Evolutionary conservation across 92 coral and sea anemone species (phyloP).

Genomic region (Diadumene lineata): DNA sequence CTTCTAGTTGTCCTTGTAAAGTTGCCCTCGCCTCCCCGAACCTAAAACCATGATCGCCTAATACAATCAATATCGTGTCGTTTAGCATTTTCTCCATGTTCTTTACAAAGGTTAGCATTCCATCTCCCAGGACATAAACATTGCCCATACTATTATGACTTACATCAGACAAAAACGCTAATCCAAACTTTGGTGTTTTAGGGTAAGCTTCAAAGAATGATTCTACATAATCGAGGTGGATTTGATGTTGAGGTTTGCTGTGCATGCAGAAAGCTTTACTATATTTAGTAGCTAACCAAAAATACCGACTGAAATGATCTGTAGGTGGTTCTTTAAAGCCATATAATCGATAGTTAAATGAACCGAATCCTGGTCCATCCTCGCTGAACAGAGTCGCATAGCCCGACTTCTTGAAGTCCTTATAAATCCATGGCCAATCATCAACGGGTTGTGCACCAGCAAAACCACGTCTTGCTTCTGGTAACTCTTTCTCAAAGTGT

Average conservation of each 20-base stretch:
- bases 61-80: slow-evolving; percentile 68
- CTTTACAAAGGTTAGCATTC: slow-evolving; percentile 56
- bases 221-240: slow-evolving; percentile 53
- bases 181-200: slow-evolving; percentile 72
- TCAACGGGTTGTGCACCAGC: slow-evolving; percentile 62
- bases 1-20: slow-evolving; percentile 93
- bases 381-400: slow-evolving; percentile 78
- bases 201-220: slow-evolving; percentile 78
- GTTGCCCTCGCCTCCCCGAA: slow-evolving; percentile 82
- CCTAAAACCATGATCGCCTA: slow-evolving; percentile 93
- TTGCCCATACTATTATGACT: slow-evolving; percentile 82
- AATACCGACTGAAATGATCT: slow-evolving; percentile 82
- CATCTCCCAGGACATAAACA: slow-evolving; percentile 75
- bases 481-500: slow-evolving; percentile 1
- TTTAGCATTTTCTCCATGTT: slow-evolving; percentile 52
- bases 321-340: slow-evolving; percentile 66
- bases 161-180: slow-evolving; percentile 64
- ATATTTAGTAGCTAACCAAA: slow-evolving; percentile 78
- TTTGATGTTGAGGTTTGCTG: slow-evolving; percentile 67
- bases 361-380: slow-evolving; percentile 73
- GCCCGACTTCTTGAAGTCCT: slow-evolving; percentile 66
- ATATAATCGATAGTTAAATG: slow-evolving; percentile 76
- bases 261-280: slow-evolving; percentile 65
- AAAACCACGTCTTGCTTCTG: slow-evolving; percentile 66
- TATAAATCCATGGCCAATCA: slow-evolving; percentile 93